Evolutionary conservation across 1,140 invertebrate species (phyloP), one percentile per base, ranked within the genome.

Genomic region (Cepaea nemoralis): DNA sequence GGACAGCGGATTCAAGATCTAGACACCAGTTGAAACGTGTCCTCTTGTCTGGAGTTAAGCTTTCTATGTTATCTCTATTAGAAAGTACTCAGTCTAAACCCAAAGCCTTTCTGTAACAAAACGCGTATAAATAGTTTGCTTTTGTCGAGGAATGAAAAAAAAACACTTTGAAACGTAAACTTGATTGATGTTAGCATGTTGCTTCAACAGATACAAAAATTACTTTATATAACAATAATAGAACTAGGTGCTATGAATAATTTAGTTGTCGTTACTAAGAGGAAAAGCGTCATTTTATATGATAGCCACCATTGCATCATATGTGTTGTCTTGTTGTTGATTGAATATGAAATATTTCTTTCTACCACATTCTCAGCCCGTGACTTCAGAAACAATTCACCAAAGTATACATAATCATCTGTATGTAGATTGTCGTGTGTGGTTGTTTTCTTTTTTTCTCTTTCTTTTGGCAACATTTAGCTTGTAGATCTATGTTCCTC

Each of bases 1-100:
- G 16, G 73, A 75, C 24, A 75, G 73, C 45, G 73, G 73, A 8
- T 75, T 75, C 73, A 75, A 75, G 73, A 19, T 48, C 27, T 75
- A 75, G 45, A 10, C 3, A 5, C 1, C n/a, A 10, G 35, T 3
- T 1, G 2, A 3, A 40, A 24, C n/a, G 37, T 2, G 59, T 63
- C 59, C 3, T 31, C 27, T 31, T 27, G 59, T 63, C 59, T 6
- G 33, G 22, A 27, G 59, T 31, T 27, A 63, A 63, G 27, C 6
- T 27, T 31, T n/a, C 59, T 27, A 6, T 24, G 5, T 63, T 2
- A 31, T 31, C 59, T 14, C 10, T 6, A 31, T 31, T 24, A 59
- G 42, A 55, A 55, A 2, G 50, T 10, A 55, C 42, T 2, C 3
- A 55, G n/a, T 24, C 5, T 22, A 45, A 55, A 55, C 50, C 50